phyloP scores from a whole-genome alignment of 2,113 vertebrate species.

The Smithornis capensis region DNA sequence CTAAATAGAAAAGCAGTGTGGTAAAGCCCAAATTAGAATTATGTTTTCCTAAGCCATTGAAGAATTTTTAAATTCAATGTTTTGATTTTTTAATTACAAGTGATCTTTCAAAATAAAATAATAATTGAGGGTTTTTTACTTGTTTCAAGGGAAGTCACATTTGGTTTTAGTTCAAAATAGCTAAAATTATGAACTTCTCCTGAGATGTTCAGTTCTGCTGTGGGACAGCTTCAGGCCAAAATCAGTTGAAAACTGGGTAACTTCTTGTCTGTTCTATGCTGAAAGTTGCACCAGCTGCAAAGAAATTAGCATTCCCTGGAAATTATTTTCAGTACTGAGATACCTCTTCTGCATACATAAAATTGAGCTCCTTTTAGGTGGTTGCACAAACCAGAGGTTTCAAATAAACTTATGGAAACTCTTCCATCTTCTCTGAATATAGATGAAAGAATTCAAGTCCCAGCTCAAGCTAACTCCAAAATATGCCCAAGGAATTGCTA shows the following conservation, averaged over 20 bases:
- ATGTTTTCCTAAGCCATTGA: not conserved
- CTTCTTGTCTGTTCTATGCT: not conserved
- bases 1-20: not conserved
- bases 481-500: not conserved
- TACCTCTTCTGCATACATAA: not conserved
- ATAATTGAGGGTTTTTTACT: accelerated
- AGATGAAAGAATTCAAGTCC: not conserved
- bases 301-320: not conserved
- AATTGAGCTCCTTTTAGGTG: not conserved
- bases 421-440: not conserved
- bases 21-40: not conserved
- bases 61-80: not conserved
- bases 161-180: not conserved
- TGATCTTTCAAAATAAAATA: not conserved
- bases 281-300: not conserved
- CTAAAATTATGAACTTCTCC: not conserved
- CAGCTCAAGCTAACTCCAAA: not conserved
- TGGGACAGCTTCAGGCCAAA: not conserved
- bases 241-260: not conserved
- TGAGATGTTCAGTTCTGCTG: not conserved
- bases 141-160: not conserved
- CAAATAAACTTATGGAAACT: not conserved
- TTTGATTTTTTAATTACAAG: not conserved
- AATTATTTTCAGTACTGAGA: not conserved
- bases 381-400: not conserved